phyloP scores from a whole-genome alignment of 2,113 vertebrate species.

The Nothobranchius kuhntae region DNA sequence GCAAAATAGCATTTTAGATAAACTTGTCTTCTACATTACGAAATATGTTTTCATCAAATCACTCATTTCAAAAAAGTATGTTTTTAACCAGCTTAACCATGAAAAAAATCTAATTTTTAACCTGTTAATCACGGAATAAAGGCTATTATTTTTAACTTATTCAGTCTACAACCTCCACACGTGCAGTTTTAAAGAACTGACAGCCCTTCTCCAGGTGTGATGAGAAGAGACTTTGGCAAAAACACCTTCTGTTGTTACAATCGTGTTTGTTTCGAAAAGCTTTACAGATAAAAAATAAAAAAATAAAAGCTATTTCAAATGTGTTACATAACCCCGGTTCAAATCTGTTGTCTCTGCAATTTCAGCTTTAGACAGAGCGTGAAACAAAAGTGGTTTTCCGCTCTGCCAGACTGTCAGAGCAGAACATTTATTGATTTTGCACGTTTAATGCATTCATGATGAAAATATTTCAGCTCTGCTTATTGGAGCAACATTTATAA shows the following conservation, averaged over 20 bases:
- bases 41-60: too few species aligned
- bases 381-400: constrained; percentile 60
- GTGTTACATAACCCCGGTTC: constrained; percentile 45
- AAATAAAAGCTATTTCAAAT: constrained; percentile 28
- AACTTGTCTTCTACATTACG: too few species aligned
- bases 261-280: neutral
- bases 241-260: constrained; percentile 2
- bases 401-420: constrained; percentile 35
- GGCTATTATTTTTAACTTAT: too few species aligned
- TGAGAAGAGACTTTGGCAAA: neutral
- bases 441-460: constrained; percentile 55
- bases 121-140: too few species aligned
- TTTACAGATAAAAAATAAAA: constrained; percentile 5
- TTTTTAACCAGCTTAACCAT: too few species aligned
- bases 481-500: constrained; percentile 34
- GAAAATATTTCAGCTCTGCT: constrained; percentile 33
- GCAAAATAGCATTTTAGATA: too few species aligned
- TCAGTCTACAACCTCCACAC: too few species aligned
- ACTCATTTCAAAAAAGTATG: too few species aligned
- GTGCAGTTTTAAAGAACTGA: neutral
- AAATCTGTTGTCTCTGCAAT: constrained; percentile 54
- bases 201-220: neutral
- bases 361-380: constrained; percentile 61
- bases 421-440: constrained; percentile 64
- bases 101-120: too few species aligned